These are phyloP conservation scores for Solenopsis fugax DNA, from an alignment of 1,140 invertebrate genomes.

Conservation along the genomic window DNA sequence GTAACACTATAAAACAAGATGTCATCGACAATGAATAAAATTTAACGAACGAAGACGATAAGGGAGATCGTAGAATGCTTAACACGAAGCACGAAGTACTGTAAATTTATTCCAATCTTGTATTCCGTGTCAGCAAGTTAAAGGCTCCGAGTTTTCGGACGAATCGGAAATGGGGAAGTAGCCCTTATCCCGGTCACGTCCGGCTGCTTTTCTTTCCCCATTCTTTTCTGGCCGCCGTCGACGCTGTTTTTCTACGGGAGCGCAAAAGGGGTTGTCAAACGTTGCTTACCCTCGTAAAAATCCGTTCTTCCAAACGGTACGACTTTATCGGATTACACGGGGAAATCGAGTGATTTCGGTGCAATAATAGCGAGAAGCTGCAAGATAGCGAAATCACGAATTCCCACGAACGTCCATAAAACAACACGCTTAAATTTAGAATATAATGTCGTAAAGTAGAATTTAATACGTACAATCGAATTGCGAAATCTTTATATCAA, in stretches of 20 bases:
- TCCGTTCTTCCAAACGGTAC: slow-evolving; percentile 32
- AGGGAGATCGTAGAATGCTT: slow-evolving; percentile 66
- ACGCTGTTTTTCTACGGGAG: slow-evolving; percentile 15
- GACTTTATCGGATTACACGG: slow-evolving; percentile 49
- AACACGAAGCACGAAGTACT: slow-evolving; percentile 76
- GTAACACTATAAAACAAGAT: background rate
- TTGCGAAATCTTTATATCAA: background rate
- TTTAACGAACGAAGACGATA: slow-evolving; percentile 12
- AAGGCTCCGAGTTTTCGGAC: slow-evolving; percentile 52
- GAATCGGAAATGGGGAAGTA: slow-evolving; percentile 27
- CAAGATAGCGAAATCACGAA: background rate
- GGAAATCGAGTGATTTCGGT: slow-evolving; percentile 34
- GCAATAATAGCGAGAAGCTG: slow-evolving; percentile 16
- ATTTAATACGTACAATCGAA: background rate
- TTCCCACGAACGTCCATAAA: slow-evolving; percentile 5
- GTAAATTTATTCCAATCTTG: slow-evolving; percentile 81
- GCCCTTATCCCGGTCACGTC: slow-evolving; percentile 75
- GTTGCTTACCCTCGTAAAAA: slow-evolving; percentile 58
- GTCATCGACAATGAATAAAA: background rate
- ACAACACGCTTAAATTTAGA: background rate
- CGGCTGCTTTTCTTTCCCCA: slow-evolving; percentile 74
- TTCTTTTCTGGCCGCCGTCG: slow-evolving; percentile 55
- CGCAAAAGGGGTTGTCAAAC: slow-evolving; percentile 45
- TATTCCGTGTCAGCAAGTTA: slow-evolving; percentile 74
- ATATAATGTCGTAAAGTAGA: slow-evolving; percentile 24